phyloP scores from a whole-genome alignment of 2,797 vertebrate genomes.

The Labroides dimidiatus region DNA sequence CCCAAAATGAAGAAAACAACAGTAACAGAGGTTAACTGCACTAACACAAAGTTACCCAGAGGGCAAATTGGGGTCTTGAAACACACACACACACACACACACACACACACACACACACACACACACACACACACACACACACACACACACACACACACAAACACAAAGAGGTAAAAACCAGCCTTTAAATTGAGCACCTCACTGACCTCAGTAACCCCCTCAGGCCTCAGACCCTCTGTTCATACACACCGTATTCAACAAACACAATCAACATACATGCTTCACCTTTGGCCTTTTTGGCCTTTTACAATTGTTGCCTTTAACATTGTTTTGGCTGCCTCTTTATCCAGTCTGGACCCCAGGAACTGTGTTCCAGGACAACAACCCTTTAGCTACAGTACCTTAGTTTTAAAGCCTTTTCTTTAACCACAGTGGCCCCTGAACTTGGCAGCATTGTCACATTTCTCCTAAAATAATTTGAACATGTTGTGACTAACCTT shows the following conservation, averaged over 20 bases:
- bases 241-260: slow-evolving; percentile 4
- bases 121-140: slow-evolving; percentile 10
- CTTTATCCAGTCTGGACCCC: slow-evolving; percentile 32
- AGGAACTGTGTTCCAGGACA: slow-evolving; percentile 55
- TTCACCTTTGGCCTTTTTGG: slow-evolving; percentile 11
- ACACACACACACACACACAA: slow-evolving; percentile 10
- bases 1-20: background rate
- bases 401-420: background rate
- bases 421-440: background rate
- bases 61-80: slow-evolving; percentile 11
- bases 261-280: slow-evolving; percentile 14
- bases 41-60: slow-evolving; percentile 17
- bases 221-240: background rate
- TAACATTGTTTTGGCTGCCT: slow-evolving; percentile 8
- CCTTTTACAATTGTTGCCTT: slow-evolving; percentile 28
- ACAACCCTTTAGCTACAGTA: slow-evolving; percentile 26
- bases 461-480: background rate
- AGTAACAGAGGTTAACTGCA: slow-evolving; percentile 31
- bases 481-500: no score
- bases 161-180: slow-evolving; percentile 23
- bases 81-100: slow-evolving; percentile 10
- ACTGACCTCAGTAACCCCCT: slow-evolving; percentile 16
- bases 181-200: slow-evolving; percentile 29
- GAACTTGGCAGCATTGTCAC: background rate
- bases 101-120: slow-evolving; percentile 3